Evolutionary conservation across 2,888 invertebrate species (phyloP).

Genomic region (Drosophila nr. perissopoda): DNA sequence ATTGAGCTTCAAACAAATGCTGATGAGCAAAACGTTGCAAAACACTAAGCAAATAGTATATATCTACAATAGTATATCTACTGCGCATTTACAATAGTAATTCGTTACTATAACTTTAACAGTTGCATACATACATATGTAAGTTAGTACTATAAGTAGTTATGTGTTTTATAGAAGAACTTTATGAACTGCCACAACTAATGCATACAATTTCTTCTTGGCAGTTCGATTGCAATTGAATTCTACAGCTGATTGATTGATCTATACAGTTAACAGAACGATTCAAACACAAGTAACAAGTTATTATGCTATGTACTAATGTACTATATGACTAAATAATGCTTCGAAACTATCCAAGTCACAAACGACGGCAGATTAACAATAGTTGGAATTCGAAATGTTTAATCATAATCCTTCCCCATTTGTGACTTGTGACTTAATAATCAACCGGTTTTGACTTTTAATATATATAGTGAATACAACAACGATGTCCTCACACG

Average conservation of each 20-base stretch:
- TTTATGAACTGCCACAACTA: constrained; percentile 33
- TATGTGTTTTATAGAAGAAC: constrained; percentile 18
- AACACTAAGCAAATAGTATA: constrained; percentile 21
- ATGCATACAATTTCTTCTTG: constrained; percentile 37
- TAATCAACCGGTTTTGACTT: constrained; percentile 16
- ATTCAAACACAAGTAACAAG: constrained; percentile 29
- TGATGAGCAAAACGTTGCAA: constrained; percentile 19
- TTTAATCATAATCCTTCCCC: constrained; percentile 11
- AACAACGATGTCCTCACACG: constrained; percentile 24
- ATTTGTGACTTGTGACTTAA: constrained; percentile 39
- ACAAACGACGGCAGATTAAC: constrained; percentile 35
- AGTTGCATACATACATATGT: constrained; percentile 18
- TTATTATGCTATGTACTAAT: constrained; percentile 15
- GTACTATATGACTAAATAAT: constrained; percentile 29
- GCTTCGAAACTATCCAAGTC: constrained; percentile 38
- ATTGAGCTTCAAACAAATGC: constrained; percentile 39
- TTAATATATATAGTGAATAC: constrained; percentile 3
- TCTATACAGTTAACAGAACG: constrained; percentile 26
- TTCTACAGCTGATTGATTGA: constrained; percentile 21
- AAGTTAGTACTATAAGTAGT: constrained; percentile 10
- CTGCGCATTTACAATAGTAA: constrained; percentile 36
- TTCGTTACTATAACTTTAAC: constrained; percentile 31
- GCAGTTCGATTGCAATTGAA: constrained; percentile 23
- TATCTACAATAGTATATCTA: constrained; percentile 22
- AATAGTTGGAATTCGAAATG: background rate